Evolutionary conservation across 2,888 invertebrate species (phyloP), one percentile per base, ranked within the genome.

Genomic region (Thymelicus sylvestris): DNA sequence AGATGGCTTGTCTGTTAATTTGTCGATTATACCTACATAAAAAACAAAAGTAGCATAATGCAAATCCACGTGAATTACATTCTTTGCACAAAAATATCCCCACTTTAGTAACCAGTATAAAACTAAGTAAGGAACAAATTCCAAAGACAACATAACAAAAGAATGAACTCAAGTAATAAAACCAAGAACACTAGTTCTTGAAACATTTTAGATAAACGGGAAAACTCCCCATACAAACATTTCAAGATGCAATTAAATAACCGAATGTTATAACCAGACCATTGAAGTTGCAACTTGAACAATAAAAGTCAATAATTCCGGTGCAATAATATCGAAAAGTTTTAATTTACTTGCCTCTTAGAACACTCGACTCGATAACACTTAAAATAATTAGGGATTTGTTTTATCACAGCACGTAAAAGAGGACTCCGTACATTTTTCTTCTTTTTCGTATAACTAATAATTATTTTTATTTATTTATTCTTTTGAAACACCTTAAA

Each of bases 301-400:
- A 65, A 65, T 65, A 65, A 52, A 64, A 55, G 65, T 65, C 65
- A 55, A 65, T 52, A 65, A 55, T 50, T 65, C 19, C 52, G 19
- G 13, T 65, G 52, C 65, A 65, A 55, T 65, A 55, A 65, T 65
- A 65, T 39, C 52, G 19, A 65, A 64, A 65, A 65, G 52, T 65
- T 55, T 52, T 50, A 55, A 65, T 41, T 52, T 65, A 65, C 52
- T 55, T 31, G n/a, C 7, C 19, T n/a, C n/a, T 50, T 50, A 50
- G 63, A 48, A 64, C 63, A 64, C 38, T 64, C 50, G n/a, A 64
- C 38, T 64, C 50, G n/a, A 41, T 12, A 55, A 41, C 41, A 65
- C 52, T 50, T 6, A 12, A 15, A 19, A 19, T 13, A 65, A 31
- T 63, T 8, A 63, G 15, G 48, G 13, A 15, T 2, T 64, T 52